A percentile compares a stretch with the other conserved stretches of the same genome.
Conservation (phyloP, 2,888 invertebrate genomes). For the Synanthedon myopaeformis region DNA sequence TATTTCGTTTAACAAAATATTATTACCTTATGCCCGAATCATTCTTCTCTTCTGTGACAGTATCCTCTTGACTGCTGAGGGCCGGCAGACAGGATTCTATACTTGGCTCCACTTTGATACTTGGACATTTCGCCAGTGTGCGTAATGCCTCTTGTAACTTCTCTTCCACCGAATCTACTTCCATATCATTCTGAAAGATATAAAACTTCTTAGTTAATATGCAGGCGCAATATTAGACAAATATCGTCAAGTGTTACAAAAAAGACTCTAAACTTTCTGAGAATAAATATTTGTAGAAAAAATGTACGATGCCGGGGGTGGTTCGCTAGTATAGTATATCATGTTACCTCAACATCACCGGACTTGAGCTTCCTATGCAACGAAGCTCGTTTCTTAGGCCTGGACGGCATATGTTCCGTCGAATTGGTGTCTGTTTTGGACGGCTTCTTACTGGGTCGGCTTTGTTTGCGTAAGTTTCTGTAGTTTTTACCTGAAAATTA, state of each 20-base stretch:
- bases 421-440: conserved; percentile 43
- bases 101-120: conserved; percentile 52
- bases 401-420: conserved; percentile 50
- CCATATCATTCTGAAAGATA: conserved; percentile 41
- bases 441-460: conserved; percentile 41
- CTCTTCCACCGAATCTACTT: conserved; percentile 40
- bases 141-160: conserved; percentile 42
- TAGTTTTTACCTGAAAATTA: conserved; percentile 49
- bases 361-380: conserved; percentile 49
- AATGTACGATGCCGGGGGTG: too few relatives aligned
- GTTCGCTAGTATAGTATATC: conserved; percentile 9
- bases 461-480: conserved; percentile 52
- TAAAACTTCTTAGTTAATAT: background rate
- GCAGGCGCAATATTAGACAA: too few relatives aligned
- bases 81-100: conserved; percentile 36
- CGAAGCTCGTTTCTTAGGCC: conserved; percentile 61
- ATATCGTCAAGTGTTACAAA: too few relatives aligned
- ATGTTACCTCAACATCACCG: conserved; percentile 23
- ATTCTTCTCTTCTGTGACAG: conserved; percentile 56
- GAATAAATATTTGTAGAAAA: too few relatives aligned
- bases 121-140: conserved; percentile 41
- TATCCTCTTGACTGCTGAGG: conserved; percentile 49
- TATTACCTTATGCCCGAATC: conserved; percentile 59
- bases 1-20: too few relatives aligned
- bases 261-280: too few relatives aligned